Conservation (phyloP, 1,140 invertebrate species). For the Leptinotarsa lineolata region DNA sequence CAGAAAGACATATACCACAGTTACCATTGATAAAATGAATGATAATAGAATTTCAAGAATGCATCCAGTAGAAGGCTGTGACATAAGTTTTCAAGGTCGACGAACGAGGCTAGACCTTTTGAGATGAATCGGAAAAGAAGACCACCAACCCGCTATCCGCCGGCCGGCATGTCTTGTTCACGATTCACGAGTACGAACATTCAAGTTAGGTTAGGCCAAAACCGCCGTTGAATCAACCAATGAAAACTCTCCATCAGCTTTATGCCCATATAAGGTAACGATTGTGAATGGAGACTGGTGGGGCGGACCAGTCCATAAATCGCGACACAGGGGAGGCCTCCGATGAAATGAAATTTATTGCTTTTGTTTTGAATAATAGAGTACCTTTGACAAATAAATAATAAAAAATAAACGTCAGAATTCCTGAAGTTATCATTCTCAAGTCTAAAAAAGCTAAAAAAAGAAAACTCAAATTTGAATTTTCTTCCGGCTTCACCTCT, state of each 20-base stretch:
- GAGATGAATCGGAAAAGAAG: conserved; percentile 20
- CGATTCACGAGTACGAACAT: conserved; percentile 12
- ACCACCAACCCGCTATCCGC: conserved; percentile 3
- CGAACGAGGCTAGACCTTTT: conserved; percentile 11
- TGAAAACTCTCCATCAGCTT: conserved; percentile 65
- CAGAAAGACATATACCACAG: not conserved
- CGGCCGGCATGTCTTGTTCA: conserved; percentile 19
- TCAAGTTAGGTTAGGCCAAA: conserved; percentile 33
- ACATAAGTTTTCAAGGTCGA: conserved; percentile 31
- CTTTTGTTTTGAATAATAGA: conserved; percentile 26
- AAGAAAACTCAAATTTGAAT: conserved; percentile 44
- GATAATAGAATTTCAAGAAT: conserved; percentile 12
- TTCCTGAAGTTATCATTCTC: conserved; percentile 2
- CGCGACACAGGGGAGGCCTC: conserved; percentile 41
- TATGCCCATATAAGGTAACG: conserved; percentile 80
- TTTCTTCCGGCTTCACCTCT: conserved; percentile 35
- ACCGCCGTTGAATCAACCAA: conserved; percentile 59
- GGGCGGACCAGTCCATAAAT: conserved; percentile 50
- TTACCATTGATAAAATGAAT: conserved; percentile 1
- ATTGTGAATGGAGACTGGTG: conserved; percentile 60
- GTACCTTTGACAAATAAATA: conserved; percentile 24
- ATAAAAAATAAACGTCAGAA: conserved; percentile 30
- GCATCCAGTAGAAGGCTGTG: conserved; percentile 10
- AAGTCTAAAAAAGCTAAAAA: not conserved
- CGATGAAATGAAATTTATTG: conserved; percentile 20